Evolutionary conservation across 2,113 vertebrate genomes (phyloP).

Genomic region (Hemibagrus wyckioides): DNA sequence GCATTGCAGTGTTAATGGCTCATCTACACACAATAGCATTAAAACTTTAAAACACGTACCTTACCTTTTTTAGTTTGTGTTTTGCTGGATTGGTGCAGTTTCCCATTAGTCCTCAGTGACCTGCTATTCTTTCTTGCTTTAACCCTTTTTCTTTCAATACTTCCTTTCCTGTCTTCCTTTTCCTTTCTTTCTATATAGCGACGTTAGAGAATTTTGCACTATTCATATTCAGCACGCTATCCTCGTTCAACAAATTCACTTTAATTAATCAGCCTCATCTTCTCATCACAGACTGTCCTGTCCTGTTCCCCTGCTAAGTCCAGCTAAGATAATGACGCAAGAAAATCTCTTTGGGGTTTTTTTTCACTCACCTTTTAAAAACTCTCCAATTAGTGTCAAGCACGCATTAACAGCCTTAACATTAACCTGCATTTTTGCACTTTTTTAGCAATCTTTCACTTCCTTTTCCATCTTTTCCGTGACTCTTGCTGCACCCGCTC

Average conservation of each 20-base stretch:
- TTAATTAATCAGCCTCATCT: constrained; percentile 2
- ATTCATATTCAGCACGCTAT: background rate
- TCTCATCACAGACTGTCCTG: background rate
- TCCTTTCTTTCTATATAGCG: constrained; percentile 19
- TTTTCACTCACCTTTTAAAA: background rate
- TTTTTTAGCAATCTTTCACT: background rate
- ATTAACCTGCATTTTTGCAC: background rate
- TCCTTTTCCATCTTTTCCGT: background rate
- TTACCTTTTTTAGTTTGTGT: constrained; percentile 71
- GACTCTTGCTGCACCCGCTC: constrained; percentile 7
- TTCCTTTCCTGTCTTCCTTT: background rate
- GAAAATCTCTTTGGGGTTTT: background rate
- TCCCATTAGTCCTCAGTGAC: constrained; percentile 62
- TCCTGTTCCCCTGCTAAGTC: background rate
- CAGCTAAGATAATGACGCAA: background rate
- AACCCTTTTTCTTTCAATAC: background rate
- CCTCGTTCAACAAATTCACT: background rate
- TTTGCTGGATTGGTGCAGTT: constrained; percentile 72
- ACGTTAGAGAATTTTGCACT: background rate
- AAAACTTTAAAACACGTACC: constrained; percentile 31
- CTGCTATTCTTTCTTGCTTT: background rate
- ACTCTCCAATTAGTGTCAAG: background rate
- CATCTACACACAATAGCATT: background rate
- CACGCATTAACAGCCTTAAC: background rate
- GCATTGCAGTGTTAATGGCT: too few species aligned